Base-by-base conservation (phyloP, 2,797 vertebrate genomes). In the Aphelocoma californica region DNA sequence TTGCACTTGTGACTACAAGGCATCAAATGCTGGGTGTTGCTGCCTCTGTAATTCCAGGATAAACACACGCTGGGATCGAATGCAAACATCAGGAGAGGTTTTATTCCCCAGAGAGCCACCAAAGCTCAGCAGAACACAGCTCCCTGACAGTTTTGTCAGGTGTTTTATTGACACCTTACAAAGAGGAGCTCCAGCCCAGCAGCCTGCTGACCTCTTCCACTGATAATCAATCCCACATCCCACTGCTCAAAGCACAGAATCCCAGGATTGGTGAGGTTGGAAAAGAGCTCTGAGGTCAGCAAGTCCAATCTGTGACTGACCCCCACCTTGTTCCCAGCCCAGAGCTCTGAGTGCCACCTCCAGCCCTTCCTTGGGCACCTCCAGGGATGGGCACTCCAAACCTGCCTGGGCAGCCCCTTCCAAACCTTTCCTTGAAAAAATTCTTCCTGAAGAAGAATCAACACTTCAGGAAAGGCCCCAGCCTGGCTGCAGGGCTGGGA, bases 221-320 rank as follows among this genome's bases (percentile, higher is more conserved):
- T 51, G 65, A 10, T 5, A 13, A 61, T 26, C 61, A 48, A 28
- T 18, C 40, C 67, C 36, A 21, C 54, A 25, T 36, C 0, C 1
- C 1, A 1, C 24, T 62, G 58, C 42, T 74, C 56, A 72, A 58
- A 84, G 26, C 21, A 7, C 7, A 10, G 20, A n/a, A 65, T 24
- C 8, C 7, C 50, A 47, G n/a, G 2, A 3, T 2, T 8, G 4
- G 2, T 7, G 29, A 36, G 58, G 32, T 1, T 75, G 36, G 32
- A 36, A 74, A 57, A 57, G 17, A 42, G 21, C 51, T 42, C 58
- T 9, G 9, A 74, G 60, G 25, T 7, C 29, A n/a, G 2, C 1
- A 3, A 57, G 14, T 29, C 19, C 58, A 14, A 3, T 3, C 80
- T 56, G 58, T n/a, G 72, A 14, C 31, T 21, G 38, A 34, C 4